Base-by-base conservation (phyloP, 2,113 vertebrate genomes). In the Hippocampus comes region DNA sequence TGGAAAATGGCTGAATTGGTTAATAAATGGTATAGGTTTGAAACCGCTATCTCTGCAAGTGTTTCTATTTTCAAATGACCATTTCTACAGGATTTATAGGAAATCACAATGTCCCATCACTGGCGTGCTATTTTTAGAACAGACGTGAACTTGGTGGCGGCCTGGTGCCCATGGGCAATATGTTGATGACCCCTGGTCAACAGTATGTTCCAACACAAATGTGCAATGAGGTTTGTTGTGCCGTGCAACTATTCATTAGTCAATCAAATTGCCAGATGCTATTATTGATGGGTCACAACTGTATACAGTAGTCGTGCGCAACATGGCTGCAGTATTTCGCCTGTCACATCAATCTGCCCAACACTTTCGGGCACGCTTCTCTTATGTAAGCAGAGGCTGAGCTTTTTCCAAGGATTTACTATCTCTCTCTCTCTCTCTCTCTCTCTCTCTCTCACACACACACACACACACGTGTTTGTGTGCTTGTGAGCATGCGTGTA, bases 341-440 rank as follows among this genome's bases (percentile, higher is more conserved):
- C 72, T 25, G 74, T 76, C 67, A 14, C 48, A 46, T 30, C 82
- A 82, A 86, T 83, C 76, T 79, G 18, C 69, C 48, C 38, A 66
- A 64, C 38, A 6, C 67, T 67, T 72, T 72, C 68, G 68, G 78
- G 46, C 12, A 75, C 56, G 43, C n/a, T 74, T 75, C 89, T 86
- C 78, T 90, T 89, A 78, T 69, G 67, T 78, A 84, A 87, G 74
- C 67, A 66, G 76, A 70, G 64, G 71, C 56, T 77, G 55, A 78
- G 69, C 71, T 70, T 63, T 78, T 63, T 59, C 18, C 59, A 70
- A 78, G 80, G 81, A 84, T 56, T 60, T n/a, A 68, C 49, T 70
- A 63, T 67, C 63, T 79, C 43, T 48, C n/a, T 25, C n/a, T 51
- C 4, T 71, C 53, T 67, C 4, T 34, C 30, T 34, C 30, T 34